phyloP scores from a whole-genome alignment of 2,888 invertebrate species.

The Orchestes rusci region DNA sequence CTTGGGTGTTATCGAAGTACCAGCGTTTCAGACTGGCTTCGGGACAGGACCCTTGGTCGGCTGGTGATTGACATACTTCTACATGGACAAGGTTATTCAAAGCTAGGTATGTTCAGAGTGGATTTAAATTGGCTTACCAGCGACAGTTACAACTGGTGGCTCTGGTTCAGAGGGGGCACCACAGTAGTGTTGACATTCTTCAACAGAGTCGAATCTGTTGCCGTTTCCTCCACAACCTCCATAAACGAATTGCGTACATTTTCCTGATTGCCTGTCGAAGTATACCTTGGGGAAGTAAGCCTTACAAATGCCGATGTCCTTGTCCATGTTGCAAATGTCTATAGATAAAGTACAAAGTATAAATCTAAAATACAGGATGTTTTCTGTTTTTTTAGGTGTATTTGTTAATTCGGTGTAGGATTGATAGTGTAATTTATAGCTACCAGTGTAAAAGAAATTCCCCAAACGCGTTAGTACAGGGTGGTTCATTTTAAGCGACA shows the following conservation, averaged over 20 bases:
- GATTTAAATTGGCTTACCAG: slow-evolving; percentile 30
- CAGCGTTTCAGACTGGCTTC: slow-evolving; percentile 55
- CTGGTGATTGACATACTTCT: slow-evolving; percentile 60
- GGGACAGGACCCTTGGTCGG: slow-evolving; percentile 56
- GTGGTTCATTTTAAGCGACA: too few species aligned
- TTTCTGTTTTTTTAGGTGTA: too few species aligned
- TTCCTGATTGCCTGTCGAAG: slow-evolving; percentile 54
- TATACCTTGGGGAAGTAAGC: slow-evolving; percentile 60
- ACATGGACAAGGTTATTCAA: slow-evolving; percentile 18
- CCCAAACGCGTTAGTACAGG: too few species aligned
- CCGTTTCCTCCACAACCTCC: slow-evolving; percentile 81
- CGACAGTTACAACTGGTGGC: slow-evolving; percentile 35
- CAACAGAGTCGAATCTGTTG: slow-evolving; percentile 69
- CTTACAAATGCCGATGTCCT: slow-evolving; percentile 66
- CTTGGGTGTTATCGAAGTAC: slow-evolving; percentile 62
- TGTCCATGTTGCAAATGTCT: slow-evolving; percentile 66
- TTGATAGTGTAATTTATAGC: too few species aligned
- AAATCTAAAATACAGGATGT: too few species aligned
- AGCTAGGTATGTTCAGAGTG: too few species aligned
- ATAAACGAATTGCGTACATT: slow-evolving; percentile 66
- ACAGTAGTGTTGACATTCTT: slow-evolving; percentile 70
- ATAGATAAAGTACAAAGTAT: too few species aligned
- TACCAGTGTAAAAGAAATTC: too few species aligned
- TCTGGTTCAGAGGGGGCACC: slow-evolving; percentile 51
- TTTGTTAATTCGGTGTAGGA: too few species aligned